phyloP scores from a whole-genome alignment of 1,140 invertebrate genomes.

The Harlomillsia oculata region DNA sequence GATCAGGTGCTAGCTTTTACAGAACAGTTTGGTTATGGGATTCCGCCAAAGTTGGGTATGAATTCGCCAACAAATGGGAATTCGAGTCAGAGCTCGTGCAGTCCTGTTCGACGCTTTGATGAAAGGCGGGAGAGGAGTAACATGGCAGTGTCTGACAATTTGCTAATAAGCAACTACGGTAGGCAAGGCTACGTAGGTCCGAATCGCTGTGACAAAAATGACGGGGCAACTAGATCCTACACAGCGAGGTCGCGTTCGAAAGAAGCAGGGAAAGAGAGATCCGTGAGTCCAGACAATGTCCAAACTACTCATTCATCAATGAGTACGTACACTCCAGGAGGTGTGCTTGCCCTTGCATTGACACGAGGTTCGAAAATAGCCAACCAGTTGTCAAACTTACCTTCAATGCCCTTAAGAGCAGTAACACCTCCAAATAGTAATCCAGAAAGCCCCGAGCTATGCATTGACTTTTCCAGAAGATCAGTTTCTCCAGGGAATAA shows the following conservation, averaged over 20 bases:
- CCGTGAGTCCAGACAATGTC: constrained; percentile 22
- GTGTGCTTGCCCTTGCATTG: constrained; percentile 33
- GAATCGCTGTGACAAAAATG: not conserved
- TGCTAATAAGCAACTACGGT: not conserved
- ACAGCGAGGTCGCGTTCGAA: constrained; percentile 13
- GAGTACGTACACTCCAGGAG: constrained; percentile 17
- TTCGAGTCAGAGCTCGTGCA: constrained; percentile 1
- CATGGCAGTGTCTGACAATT: constrained; percentile 11
- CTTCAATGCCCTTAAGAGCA: not conserved
- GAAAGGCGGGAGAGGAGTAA: not conserved
- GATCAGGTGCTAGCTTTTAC: constrained; percentile 32
- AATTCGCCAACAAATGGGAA: constrained; percentile 3
- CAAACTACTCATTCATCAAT: not conserved
- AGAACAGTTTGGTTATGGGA: constrained; percentile 33
- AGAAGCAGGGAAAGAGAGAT: constrained; percentile 10
- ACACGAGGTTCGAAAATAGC: constrained; percentile 32
- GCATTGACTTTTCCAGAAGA: constrained; percentile 27
- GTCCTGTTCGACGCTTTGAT: not conserved
- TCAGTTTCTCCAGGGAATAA: constrained; percentile 15
- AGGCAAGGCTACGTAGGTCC: not conserved
- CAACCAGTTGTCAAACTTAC: not conserved
- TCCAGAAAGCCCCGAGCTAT: constrained; percentile 29
- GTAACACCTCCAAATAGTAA: constrained; percentile 15
- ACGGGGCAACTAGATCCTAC: not conserved
- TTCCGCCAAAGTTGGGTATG: too few species aligned